Base-by-base conservation (phyloP, 2,113 vertebrate species). In the Thunnus thynnus region DNA sequence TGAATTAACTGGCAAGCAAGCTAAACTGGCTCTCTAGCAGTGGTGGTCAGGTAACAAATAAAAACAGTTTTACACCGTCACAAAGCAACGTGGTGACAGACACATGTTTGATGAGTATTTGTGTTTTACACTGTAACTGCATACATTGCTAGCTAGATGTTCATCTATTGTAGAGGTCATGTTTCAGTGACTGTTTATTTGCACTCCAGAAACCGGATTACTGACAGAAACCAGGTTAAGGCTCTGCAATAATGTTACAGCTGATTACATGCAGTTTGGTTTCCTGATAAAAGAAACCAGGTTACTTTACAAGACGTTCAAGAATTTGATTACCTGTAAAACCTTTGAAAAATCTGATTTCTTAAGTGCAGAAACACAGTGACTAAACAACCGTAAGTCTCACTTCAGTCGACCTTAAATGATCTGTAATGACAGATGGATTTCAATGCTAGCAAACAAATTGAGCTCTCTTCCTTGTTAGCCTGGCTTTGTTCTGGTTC, bases 151-250 rank as follows among this genome's bases (percentile, higher is more conserved):
- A 52, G 61, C 22, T 17, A 17, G 51, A 12, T 58, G 52, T 50
- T 16, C 4, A 41, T 3, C 27, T 61, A 13, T 3, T 41, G 41
- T 5, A 32, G 51, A 58, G 30, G 64, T 36, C 14, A 51, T 2
- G 27, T n/a, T 63, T 32, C 46, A 16, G 27, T 18, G 11, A 20
- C 55, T 32, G 72, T 75, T 69, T 25, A 36, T 22, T 10, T 70
- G 48, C 55, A 56, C 69, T 68, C 22, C 41, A 75, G 64, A 71
- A 32, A 71, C 9, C 60, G 25, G 63, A 14, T 51, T 3, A 52
- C 44, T 48, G 54, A 17, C 7, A 22, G 16, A 22, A 17, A 5
- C 46, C 16, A 25, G 30, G 66, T 47, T 48, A 56, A 63, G 46
- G 47, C 13, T 50, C 16, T n/a, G 78, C 13, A 61, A 46, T 9